Evolutionary conservation across 2,113 vertebrate genomes (phyloP).

Genomic region (Cranoglanis bouderius): DNA sequence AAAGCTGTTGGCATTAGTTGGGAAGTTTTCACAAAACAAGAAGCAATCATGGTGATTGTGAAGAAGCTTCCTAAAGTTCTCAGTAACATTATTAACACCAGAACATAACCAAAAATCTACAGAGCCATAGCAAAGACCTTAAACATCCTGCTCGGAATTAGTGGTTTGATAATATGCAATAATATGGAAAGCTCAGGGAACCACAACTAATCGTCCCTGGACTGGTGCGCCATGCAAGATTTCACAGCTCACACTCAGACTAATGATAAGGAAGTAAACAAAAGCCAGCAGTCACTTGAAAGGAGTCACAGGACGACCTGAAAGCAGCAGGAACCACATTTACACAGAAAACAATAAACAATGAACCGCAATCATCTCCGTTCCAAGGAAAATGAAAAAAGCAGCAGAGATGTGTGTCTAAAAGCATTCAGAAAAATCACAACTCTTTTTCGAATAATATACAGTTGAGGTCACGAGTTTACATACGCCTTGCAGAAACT

Average conservation of each 20-base stretch:
- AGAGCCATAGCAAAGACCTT: not conserved
- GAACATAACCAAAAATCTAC: not conserved
- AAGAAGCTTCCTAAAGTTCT: not conserved
- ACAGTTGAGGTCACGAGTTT: no score
- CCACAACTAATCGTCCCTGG: not conserved
- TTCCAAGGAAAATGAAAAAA: not conserved
- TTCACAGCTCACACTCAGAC: not conserved
- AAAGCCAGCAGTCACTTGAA: not conserved
- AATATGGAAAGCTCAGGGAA: not conserved
- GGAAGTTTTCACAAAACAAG: not conserved
- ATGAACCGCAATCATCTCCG: not conserved
- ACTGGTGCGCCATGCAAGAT: not conserved
- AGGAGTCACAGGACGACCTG: not conserved
- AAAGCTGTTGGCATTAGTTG: not conserved
- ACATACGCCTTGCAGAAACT: no score
- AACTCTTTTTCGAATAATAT: not conserved
- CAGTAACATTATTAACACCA: not conserved
- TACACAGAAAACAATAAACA: not conserved
- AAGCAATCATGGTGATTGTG: not conserved
- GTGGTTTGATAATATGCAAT: not conserved
- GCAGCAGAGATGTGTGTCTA: not conserved
- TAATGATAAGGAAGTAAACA: not conserved
- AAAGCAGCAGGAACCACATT: not conserved
- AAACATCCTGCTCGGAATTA: not conserved
- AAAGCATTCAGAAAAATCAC: not conserved